A percentile compares a stretch with the other conserved stretches of the same genome.
phyloP scores from a whole-genome alignment of 2,888 invertebrate genomes.

The Brachylomia viminalis region DNA sequence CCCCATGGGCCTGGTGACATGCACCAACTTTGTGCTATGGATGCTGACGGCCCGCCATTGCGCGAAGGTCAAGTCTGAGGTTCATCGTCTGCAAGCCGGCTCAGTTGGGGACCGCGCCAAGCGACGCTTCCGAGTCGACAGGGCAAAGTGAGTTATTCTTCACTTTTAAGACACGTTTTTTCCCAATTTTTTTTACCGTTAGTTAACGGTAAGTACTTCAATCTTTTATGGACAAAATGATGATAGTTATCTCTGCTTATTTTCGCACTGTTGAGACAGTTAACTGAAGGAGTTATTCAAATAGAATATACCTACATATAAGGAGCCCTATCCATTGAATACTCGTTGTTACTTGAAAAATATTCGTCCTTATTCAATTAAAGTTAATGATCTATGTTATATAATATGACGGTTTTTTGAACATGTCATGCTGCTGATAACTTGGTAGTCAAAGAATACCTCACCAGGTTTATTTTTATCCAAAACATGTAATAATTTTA shows the following conservation, averaged over 20 bases:
- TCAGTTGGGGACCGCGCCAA: slow-evolving; percentile 91
- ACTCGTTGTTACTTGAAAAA: not conserved
- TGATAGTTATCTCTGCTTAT: slow-evolving; percentile 5
- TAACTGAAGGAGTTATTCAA: slow-evolving; percentile 1
- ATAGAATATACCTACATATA: not conserved
- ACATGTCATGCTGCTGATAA: not conserved
- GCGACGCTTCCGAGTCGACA: slow-evolving; percentile 92
- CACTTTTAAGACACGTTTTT: not conserved
- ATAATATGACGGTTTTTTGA: not conserved
- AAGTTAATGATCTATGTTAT: not conserved
- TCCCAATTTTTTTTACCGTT: slow-evolving; percentile 2
- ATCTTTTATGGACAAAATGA: not conserved
- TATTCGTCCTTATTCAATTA: not conserved
- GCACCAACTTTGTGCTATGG: slow-evolving; percentile 93
- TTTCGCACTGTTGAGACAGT: not conserved
- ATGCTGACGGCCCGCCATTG: slow-evolving; percentile 93
- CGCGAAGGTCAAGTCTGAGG: slow-evolving; percentile 93
- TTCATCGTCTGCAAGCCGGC: slow-evolving; percentile 92
- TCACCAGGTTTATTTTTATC: slow-evolving; percentile 24
- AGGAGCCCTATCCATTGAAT: not conserved
- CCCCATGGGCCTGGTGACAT: slow-evolving; percentile 92
- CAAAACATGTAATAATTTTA: slow-evolving; percentile 23
- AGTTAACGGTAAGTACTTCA: slow-evolving; percentile 6
- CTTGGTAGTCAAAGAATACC: slow-evolving; percentile 9
- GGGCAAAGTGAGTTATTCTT: slow-evolving; percentile 91